Base-by-base conservation (phyloP, 2,797 vertebrate species). In the Lithobates sylvaticus region DNA sequence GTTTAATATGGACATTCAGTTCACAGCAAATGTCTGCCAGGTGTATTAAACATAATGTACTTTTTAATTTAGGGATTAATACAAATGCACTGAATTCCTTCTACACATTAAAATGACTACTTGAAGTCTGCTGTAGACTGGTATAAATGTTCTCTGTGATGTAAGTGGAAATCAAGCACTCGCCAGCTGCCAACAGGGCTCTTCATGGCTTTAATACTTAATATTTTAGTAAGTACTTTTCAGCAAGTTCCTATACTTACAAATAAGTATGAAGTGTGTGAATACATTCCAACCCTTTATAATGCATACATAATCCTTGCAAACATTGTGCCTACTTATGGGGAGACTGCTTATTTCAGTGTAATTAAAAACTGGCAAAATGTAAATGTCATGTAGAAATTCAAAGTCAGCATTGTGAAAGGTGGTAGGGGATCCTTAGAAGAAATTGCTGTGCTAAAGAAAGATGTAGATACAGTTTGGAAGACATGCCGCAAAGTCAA, bases 191-290 rank as follows among this genome's bases (percentile, higher is more conserved):
- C 84, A 85, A 70, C 77, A 80, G 70, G 77, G 71, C 47, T 50
- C 70, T 80, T 71, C 36, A 34, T 36, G 27, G 42, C 58, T 58
- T 80, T 64, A 80, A 80, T 80, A 65, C 67, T 79, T 68, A 74
- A 85, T 75, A 75, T 75, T 85, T 86, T 81, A 85, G 65, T 86
- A 86, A 39, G 61, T 21, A 26, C 29, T 86, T 39, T 39, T 69
- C 42, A 50, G 58, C 18, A 36, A 80, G 71, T 80, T 29, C 39
- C 84, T 74, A 75, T 58, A 79, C 76, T 85, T 47, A 47, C 54
- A 79, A 79, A 58, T 36, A 79, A 64, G 73, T 74, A 71, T 78
- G 74, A 16, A 64, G 27, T 61, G 18, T 39, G 47, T 50, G 64
- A 79, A 29, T 23, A 69, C 47, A 58, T 76, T 27, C 32, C 42